Percentiles rank a stretch among this genome's conserved stretches.
Evolutionary conservation across 2,113 vertebrate species (phyloP).

Genomic region (Otocyon megalotis): DNA sequence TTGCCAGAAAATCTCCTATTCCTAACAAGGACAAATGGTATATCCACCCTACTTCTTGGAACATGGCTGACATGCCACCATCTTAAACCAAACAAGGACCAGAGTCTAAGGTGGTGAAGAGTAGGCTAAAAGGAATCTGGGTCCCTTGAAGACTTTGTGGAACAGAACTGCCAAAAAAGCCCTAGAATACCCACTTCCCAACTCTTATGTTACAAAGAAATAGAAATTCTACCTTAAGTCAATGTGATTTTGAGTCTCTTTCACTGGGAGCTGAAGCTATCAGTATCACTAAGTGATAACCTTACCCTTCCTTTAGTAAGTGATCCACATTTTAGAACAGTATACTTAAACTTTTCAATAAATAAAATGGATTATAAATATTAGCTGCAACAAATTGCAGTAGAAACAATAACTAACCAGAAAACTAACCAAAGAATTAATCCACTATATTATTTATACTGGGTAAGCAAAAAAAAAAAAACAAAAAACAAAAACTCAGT

Average conservation of each 20-base stretch:
- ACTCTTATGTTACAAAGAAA: neutral
- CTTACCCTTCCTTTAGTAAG: neutral
- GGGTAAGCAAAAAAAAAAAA: slow-evolving; percentile 8
- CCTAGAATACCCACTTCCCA: neutral
- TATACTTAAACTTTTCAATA: slow-evolving; percentile 33
- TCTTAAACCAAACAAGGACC: neutral
- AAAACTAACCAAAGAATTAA: neutral
- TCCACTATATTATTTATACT: neutral
- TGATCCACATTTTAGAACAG: neutral
- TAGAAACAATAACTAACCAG: slow-evolving; percentile 18
- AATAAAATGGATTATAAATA: slow-evolving; percentile 38
- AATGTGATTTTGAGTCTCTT: slow-evolving; percentile 10
- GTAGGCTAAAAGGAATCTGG: neutral
- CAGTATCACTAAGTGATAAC: neutral
- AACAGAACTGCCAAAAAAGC: neutral
- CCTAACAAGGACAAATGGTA: neutral
- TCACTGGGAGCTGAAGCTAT: neutral
- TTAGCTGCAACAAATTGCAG: neutral
- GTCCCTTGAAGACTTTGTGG: neutral
- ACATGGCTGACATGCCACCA: neutral
- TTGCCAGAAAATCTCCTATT: neutral
- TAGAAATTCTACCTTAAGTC: neutral
- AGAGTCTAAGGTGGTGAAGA: neutral
- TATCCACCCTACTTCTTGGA: neutral
- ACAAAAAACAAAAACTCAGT: neutral